phyloP scores from a whole-genome alignment of 2,113 vertebrate species.

The Daubentonia madagascariensis region DNA sequence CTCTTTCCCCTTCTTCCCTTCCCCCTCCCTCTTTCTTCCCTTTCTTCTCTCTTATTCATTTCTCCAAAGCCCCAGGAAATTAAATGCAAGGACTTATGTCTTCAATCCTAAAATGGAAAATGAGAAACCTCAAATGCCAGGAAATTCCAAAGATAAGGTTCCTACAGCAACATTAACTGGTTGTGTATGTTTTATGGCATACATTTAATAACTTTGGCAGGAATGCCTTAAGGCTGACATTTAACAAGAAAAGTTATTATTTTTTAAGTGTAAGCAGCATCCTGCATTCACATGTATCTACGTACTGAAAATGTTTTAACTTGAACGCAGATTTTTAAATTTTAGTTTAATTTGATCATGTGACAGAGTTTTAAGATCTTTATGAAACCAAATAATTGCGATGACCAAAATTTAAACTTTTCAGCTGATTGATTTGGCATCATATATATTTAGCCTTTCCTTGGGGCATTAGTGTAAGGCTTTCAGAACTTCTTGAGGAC shows the following conservation, averaged over 20 bases:
- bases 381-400: background rate
- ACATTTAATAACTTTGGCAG: conserved; percentile 13
- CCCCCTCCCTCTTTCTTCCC: background rate
- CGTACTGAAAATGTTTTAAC: background rate
- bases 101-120: conserved; percentile 21
- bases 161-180: background rate
- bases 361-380: conserved; percentile 13
- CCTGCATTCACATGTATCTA: background rate
- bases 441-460: background rate
- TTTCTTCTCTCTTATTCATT: conserved; percentile 4
- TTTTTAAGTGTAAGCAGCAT: background rate
- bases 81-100: conserved; percentile 27
- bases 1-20: background rate
- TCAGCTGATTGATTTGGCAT: background rate
- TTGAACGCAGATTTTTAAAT: background rate
- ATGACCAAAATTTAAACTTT: conserved; percentile 25
- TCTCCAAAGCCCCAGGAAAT: conserved; percentile 62
- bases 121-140: conserved; percentile 49
- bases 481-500: background rate
- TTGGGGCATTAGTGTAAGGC: background rate
- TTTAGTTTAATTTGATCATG: background rate
- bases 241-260: background rate
- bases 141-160: conserved; percentile 73
- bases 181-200: background rate
- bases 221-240: background rate